phyloP scores from a whole-genome alignment of 1,140 invertebrate species.

The Pachypsylla venusta region DNA sequence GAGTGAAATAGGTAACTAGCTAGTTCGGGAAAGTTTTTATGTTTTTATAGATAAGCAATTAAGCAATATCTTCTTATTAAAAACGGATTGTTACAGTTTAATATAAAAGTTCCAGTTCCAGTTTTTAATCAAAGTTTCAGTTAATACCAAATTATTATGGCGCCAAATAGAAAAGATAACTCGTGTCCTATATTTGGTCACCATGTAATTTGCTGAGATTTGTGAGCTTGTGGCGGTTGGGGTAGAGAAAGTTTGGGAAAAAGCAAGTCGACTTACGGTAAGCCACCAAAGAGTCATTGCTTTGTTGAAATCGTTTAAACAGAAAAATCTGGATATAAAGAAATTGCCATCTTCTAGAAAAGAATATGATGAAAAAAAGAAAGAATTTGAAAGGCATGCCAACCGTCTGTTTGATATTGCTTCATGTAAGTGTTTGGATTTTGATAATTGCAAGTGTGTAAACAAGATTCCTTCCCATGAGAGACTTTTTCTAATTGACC shows the following conservation, averaged over 20 bases:
- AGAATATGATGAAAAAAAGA: conserved; percentile 5
- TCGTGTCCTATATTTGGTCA: background rate
- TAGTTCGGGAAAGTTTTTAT: no score
- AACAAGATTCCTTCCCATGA: conserved; percentile 1
- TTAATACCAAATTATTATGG: no score
- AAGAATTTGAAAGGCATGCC: conserved; percentile 1
- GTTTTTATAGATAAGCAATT: no score
- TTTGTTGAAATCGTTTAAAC: conserved; percentile 2
- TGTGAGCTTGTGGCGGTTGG: background rate
- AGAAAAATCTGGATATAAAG: conserved; percentile 7
- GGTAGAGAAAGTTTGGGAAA: conserved; percentile 7
- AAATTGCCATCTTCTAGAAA: background rate
- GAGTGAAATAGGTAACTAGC: no score
- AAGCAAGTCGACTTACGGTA: conserved; percentile 7
- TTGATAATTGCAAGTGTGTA: conserved; percentile 6
- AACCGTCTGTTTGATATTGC: conserved; percentile 9
- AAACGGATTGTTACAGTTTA: no score
- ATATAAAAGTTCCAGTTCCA: no score
- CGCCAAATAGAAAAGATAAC: background rate
- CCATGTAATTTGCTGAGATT: background rate
- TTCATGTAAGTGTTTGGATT: conserved; percentile 10
- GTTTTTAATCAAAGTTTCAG: no score
- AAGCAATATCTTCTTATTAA: no score
- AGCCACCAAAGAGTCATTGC: background rate
- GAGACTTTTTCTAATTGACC: conserved; percentile 10